A percentile compares a stretch with the other conserved stretches of the same genome.
These are phyloP conservation scores for Acanthopleura granulata DNA, from an alignment of 2,888 invertebrate species.

Conservation along the genomic window DNA sequence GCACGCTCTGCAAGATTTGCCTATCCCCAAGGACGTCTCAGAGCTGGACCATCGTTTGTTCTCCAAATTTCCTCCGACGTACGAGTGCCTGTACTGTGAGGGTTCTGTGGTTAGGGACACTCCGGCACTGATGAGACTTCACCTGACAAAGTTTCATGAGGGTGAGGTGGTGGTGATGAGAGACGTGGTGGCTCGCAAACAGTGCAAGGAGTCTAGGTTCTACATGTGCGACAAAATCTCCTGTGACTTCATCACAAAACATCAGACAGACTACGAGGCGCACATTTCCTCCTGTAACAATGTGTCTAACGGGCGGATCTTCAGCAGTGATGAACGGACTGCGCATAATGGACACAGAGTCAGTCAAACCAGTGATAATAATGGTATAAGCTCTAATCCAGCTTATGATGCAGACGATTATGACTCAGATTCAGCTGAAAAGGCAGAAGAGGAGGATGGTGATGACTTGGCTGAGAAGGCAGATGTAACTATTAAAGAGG, in stretches of 20 bases:
- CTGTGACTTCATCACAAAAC: slow-evolving; percentile 12
- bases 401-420: too few species aligned
- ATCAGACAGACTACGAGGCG: too few species aligned
- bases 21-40: background rate
- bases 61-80: background rate
- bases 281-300: too few species aligned
- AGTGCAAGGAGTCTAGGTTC: background rate
- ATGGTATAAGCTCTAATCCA: too few species aligned
- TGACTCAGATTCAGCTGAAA: too few species aligned
- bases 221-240: background rate
- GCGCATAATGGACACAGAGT: too few species aligned
- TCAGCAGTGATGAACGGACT: too few species aligned
- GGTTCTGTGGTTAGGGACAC: background rate
- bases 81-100: background rate
- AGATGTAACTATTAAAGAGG: too few species aligned
- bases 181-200: slow-evolving; percentile 6
- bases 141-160: background rate
- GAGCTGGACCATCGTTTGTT: background rate
- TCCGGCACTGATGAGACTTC: background rate
- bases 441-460: too few species aligned
- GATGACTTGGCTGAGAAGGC: too few species aligned
- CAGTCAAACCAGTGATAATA: too few species aligned
- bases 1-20: background rate
- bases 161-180: slow-evolving; percentile 9
- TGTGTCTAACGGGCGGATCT: too few species aligned